Conservation (phyloP, 2,797 vertebrate species). For the Sphenodon punctatus region DNA sequence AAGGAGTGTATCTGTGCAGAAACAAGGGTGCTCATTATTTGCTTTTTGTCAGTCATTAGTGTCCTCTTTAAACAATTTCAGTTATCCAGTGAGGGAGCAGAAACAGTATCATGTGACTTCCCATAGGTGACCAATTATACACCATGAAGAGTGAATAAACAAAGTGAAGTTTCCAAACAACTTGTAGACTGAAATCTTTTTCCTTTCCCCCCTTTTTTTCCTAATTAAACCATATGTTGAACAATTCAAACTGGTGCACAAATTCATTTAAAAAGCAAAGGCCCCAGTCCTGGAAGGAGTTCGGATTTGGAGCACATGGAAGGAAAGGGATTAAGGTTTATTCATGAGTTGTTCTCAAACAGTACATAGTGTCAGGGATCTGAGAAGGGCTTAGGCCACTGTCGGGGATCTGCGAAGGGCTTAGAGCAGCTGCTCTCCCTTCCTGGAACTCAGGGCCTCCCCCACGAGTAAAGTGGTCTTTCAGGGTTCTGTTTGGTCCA, state of each 20-base stretch:
- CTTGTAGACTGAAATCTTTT: not conserved
- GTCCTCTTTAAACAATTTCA: not conserved
- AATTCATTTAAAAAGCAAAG: not conserved
- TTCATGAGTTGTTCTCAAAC: not conserved
- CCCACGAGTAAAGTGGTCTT: too few relatives aligned
- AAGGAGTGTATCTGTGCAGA: not conserved
- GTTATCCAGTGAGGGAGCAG: not conserved
- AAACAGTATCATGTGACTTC: not conserved
- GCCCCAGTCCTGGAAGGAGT: not conserved
- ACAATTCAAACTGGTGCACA: not conserved
- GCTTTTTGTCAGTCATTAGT: not conserved
- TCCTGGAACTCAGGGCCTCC: too few relatives aligned
- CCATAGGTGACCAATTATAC: not conserved
- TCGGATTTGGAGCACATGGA: too few relatives aligned
- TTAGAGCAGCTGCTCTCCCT: too few relatives aligned
- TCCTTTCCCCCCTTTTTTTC: too few relatives aligned
- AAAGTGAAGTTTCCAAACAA: not conserved
- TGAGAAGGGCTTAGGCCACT: too few relatives aligned
- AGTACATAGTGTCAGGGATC: not conserved
- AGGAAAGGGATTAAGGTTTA: accelerated
- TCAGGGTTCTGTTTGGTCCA: too few relatives aligned
- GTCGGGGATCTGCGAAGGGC: too few relatives aligned
- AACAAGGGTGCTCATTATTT: too few relatives aligned
- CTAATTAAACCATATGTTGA: not conserved
- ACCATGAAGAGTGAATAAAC: not conserved